phyloP scores from a whole-genome alignment of 2,113 vertebrate genomes.

The Neomonachus schauinslandi region DNA sequence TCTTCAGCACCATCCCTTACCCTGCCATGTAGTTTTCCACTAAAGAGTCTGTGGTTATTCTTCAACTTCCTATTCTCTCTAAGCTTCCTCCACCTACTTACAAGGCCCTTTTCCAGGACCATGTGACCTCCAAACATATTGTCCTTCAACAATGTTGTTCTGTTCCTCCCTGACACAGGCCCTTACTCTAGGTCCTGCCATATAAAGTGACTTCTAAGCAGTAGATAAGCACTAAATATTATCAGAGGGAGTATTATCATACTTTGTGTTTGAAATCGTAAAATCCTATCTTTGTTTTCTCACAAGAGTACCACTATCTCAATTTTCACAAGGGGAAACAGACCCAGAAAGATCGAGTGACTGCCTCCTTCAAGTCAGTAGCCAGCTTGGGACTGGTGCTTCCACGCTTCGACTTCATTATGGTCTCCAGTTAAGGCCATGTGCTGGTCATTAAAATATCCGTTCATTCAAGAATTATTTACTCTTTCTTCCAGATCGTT shows the following conservation, averaged over 20 bases:
- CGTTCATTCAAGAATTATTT: slow-evolving; percentile 76
- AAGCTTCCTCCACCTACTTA: not conserved
- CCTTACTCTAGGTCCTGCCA: not conserved
- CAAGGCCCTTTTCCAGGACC: not conserved
- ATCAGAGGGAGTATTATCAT: slow-evolving; percentile 31
- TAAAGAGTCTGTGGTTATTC: not conserved
- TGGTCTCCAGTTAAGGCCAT: not conserved
- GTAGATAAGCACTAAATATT: slow-evolving; percentile 48
- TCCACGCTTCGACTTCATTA: not conserved
- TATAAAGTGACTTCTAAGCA: slow-evolving; percentile 37
- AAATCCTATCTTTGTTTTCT: slow-evolving; percentile 75
- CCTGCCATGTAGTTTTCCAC: not conserved
- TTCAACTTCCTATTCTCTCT: not conserved
- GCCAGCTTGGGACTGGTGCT: not conserved
- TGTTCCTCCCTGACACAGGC: not conserved
- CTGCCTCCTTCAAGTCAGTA: not conserved
- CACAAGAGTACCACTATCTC: slow-evolving; percentile 63
- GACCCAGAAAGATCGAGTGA: slow-evolving; percentile 43
- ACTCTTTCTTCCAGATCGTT: slow-evolving; percentile 70
- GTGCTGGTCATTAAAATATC: slow-evolving; percentile 59
- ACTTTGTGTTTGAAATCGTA: slow-evolving; percentile 67
- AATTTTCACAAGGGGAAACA: slow-evolving; percentile 61
- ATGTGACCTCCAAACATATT: not conserved
- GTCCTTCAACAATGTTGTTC: not conserved
- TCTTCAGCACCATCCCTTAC: not conserved